A percentile compares a stretch with the other conserved stretches of the same genome.
Evolutionary conservation across 37 sponge, comb jelly and placozoan species (phyloP).

Genomic region (Corticium candelabrum): DNA sequence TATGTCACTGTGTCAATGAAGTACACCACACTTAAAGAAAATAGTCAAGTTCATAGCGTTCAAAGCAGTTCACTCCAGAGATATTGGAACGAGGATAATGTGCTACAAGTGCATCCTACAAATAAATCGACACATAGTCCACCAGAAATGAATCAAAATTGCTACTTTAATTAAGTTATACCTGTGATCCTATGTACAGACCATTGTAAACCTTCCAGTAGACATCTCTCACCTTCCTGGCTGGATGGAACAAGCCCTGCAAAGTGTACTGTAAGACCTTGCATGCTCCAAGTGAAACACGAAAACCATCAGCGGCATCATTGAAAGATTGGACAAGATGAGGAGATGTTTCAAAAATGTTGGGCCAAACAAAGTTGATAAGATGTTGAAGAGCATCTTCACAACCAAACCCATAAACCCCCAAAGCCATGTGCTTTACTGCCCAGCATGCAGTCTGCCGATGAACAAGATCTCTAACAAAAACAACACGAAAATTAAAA

Average conservation of each 20-base stretch:
- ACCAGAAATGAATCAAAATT: slow-evolving; percentile 1
- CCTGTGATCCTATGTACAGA: slow-evolving; percentile 93
- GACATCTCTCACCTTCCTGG: slow-evolving; percentile 83
- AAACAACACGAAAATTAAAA: not conserved
- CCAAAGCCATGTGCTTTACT: slow-evolving; percentile 97
- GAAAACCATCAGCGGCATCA: slow-evolving; percentile 86
- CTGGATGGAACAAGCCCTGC: slow-evolving; percentile 95
- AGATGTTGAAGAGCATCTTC: slow-evolving; percentile 92
- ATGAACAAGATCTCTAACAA: slow-evolving; percentile 83
- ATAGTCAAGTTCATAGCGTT: slow-evolving; percentile 69
- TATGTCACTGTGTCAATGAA: too few relatives aligned
- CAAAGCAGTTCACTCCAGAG: slow-evolving; percentile 62
- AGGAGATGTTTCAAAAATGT: slow-evolving; percentile 92
- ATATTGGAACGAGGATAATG: slow-evolving; percentile 54
- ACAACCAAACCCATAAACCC: slow-evolving; percentile 94
- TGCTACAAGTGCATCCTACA: slow-evolving; percentile 78
- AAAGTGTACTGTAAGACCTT: slow-evolving; percentile 80
- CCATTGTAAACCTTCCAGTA: slow-evolving; percentile 96
- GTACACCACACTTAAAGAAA: slow-evolving; percentile 38
- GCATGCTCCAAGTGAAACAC: slow-evolving; percentile 72
- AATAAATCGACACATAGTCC: not conserved
- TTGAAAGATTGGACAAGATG: slow-evolving; percentile 87
- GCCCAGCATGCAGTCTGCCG: slow-evolving; percentile 94
- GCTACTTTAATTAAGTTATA: slow-evolving; percentile 5
- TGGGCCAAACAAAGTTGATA: slow-evolving; percentile 95